Percentiles rank a stretch among this genome's conserved stretches.
Conservation (phyloP, 2,888 invertebrate genomes). For the Strigamia crassipes region DNA sequence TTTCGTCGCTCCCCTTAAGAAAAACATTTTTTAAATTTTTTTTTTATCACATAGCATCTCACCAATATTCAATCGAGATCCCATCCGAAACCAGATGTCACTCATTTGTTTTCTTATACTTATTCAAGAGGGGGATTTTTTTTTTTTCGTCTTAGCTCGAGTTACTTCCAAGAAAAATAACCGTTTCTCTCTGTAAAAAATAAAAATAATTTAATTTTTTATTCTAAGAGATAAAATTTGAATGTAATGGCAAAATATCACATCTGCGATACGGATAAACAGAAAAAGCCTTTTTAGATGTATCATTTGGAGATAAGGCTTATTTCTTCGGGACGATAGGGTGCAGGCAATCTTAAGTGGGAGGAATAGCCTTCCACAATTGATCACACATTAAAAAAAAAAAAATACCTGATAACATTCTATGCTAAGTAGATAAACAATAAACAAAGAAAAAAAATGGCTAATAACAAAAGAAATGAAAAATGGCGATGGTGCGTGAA, state of each 20-base stretch:
- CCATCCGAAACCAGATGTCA: too few relatives aligned
- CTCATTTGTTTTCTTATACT: too few relatives aligned
- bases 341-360: background rate
- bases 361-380: constrained; percentile 10
- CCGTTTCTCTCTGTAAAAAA: too few relatives aligned
- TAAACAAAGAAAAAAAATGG: background rate
- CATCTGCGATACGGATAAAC: background rate
- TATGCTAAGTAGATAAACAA: background rate
- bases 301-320: background rate
- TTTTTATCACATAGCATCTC: too few relatives aligned
- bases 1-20: too few relatives aligned
- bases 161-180: background rate
- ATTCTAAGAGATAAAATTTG: too few relatives aligned
- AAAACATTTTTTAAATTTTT: too few relatives aligned
- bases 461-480: background rate
- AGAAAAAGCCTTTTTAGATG: background rate
- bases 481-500: background rate
- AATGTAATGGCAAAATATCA: too few relatives aligned
- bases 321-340: background rate
- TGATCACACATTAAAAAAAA: background rate
- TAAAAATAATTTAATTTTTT: too few relatives aligned
- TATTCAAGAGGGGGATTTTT: too few relatives aligned
- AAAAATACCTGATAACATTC: background rate
- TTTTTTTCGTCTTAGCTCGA: background rate
- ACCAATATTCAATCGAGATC: too few relatives aligned